Base-by-base conservation (phyloP, 2,113 vertebrate species). In the Antennarius striatus region DNA sequence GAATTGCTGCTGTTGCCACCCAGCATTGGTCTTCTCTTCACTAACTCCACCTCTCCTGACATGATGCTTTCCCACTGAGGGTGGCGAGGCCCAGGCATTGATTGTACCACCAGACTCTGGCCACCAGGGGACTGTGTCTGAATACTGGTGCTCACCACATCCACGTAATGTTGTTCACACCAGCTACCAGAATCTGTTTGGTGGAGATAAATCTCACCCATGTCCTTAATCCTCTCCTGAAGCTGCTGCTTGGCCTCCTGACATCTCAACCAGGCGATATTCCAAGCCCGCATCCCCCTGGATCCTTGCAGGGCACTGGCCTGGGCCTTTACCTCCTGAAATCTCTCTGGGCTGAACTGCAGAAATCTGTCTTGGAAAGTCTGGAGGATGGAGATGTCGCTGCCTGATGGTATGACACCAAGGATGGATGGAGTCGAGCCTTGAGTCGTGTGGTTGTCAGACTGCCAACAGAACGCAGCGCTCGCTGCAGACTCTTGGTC, bases 261-360 rank as follows among this genome's bases (percentile, higher is more conserved):
- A 52, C 93, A 93, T 54, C 49, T 86, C 30, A 81, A 77, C 91
- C 45, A 89, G 50, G 94, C 93, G 39, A 90, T 77, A 0, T 91
- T 93, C 95, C 95, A 96, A n/a, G 93, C 82, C 3, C 75, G 71
- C 78, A 76, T 87, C 45, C 94, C 95, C 16, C 68, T 84, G 76
- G 90, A 88, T 74, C 61, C 82, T 62, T 69, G 86, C 71, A 95
- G 82, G 9, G 85, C 81, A 29, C 82, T 80, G 22, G 91, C 93
- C 73, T 94, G 93, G 57, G 83, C 62, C 81, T 91, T 93, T 87
- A 95, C 75, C 75, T 95, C 93, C 30, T 90, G 86, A 75, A 98
- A 94, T 71, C 77, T 93, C 72, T 95, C 92, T 0, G 67, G 73
- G 3, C 91, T 90, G 0, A 96, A 93, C 5, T 88, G 86, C 0